Base-by-base conservation (phyloP, 1,140 invertebrate genomes). In the Brachionus sp. region DNA sequence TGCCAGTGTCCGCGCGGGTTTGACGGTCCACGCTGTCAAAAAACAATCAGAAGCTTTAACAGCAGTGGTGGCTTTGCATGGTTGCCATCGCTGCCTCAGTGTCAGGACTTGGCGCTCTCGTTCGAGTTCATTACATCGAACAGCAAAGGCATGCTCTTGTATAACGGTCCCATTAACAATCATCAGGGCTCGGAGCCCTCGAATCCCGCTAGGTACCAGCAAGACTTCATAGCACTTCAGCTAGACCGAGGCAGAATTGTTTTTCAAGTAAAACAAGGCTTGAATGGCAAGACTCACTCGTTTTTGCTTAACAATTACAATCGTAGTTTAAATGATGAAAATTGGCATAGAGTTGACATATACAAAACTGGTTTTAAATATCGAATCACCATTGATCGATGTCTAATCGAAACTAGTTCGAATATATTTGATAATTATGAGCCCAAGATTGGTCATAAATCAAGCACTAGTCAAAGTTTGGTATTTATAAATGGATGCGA, bases 41-140 rank as follows among this genome's bases (percentile, higher is more conserved):
- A 97, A 90, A 96, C 95, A 0, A 94, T 94, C 0, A 91, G 96
- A 86, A 95, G 94, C 86, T 98, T 98, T 90, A 84, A 77, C 35
- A 85, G 84, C 13, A 83, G 85, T 46, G 88, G 87, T 64, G 68
- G 57, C 35, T 88, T 86, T 83, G 95, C 96, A 9, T 96, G 96
- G 94, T 98, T 96, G 90, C 93, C 95, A 0, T 92, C 96, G 0
- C 89, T 98, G 6, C 94, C 96, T 87, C 96, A 98, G 93, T 98
- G 96, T 88, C 95, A 97, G 85, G 93, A 93, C 78, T 96, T 95
- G 25, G 95, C 96, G 90, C 91, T 98, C 53, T 96, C 94, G 86
- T 92, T 98, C 80, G 95, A 98, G 89, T 97, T 98, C 86, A 93
- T 96, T 80, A 98, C 96, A 0, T 91, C 92, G 85, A 93, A 94